Evolutionary conservation across 2,797 vertebrate species (phyloP), one percentile per base, ranked within the genome.

Genomic region (Podarcis siculus): DNA sequence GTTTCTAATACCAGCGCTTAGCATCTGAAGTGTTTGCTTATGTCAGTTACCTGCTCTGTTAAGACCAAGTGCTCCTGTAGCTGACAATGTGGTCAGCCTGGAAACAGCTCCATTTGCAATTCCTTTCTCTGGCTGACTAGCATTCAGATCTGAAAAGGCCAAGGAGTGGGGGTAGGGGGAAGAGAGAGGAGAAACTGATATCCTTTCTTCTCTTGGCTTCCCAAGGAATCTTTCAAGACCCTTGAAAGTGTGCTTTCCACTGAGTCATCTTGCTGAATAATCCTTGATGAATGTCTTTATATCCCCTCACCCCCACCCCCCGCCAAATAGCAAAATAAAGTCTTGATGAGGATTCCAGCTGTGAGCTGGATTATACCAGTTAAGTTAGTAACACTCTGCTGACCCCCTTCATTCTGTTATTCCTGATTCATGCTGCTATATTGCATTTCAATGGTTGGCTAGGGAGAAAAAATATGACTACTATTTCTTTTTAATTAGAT

Each of bases 21-120:
- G 82, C 73, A 86, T 91, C 94, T 75, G 12, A 89, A 95, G 73
- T 94, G 95, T 97, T 97, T 97, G 94, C 91, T 95, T 93, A 95
- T 97, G 95, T 97, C 96, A 94, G 89, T 95, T 95, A 96, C 93
- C 91, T 95, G 93, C 93, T 95, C 95, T 93, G 95, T 94, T 88
- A 96, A 87, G 89, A 94, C 87, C 85, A 89, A 90, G 92, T 87
- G 69, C 89, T 90, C 42, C 72, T 79, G 73, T 89, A 79, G 64
- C 39, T 69, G 79, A 82, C 39, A 76, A 21, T 71, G 49, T 42
- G 72, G 27, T 73, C 82, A 89, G 89, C 86, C 87, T 91, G 35
- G 84, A 90, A 89, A 92, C 86, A 32, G 66, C 27, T 69, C 79
- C 39, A 88, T 79, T 90, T 58, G 76, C 49, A 32, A 3, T 80